Evolutionary conservation across 2,113 vertebrate genomes (phyloP).

Genomic region (Micronycteris hirsuta): DNA sequence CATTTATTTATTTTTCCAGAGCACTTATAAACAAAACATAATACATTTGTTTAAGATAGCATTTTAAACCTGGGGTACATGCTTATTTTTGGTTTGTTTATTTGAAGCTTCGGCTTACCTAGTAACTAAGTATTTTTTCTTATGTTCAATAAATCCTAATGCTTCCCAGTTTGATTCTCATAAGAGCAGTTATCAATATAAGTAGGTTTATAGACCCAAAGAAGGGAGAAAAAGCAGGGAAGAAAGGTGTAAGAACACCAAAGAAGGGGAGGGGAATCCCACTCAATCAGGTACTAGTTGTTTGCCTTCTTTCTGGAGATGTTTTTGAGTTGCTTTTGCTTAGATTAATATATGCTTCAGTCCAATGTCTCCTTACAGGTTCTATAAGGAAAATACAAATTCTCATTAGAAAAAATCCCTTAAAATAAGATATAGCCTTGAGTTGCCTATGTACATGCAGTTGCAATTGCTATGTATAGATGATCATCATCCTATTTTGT

Average conservation of each 20-base stretch:
- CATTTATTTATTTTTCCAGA: neutral
- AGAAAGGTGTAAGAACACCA: neutral
- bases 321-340: neutral
- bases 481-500: neutral
- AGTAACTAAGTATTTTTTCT: neutral
- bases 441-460: neutral
- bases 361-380: neutral
- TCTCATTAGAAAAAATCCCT: neutral
- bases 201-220: neutral
- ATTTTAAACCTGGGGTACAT: neutral
- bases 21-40: neutral
- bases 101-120: neutral
- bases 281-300: neutral
- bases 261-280: neutral
- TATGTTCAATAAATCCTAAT: neutral
- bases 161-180: neutral
- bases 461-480: neutral
- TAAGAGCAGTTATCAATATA: neutral
- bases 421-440: neutral
- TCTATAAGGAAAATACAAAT: neutral
- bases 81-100: neutral
- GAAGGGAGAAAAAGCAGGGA: neutral
- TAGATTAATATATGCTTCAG: neutral
- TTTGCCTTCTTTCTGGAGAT: neutral
- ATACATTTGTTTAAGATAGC: neutral